A percentile compares a stretch with the other conserved stretches of the same genome.
Conservation (phyloP, 2,888 invertebrate genomes). For the Tromatobia lineatoria region DNA sequence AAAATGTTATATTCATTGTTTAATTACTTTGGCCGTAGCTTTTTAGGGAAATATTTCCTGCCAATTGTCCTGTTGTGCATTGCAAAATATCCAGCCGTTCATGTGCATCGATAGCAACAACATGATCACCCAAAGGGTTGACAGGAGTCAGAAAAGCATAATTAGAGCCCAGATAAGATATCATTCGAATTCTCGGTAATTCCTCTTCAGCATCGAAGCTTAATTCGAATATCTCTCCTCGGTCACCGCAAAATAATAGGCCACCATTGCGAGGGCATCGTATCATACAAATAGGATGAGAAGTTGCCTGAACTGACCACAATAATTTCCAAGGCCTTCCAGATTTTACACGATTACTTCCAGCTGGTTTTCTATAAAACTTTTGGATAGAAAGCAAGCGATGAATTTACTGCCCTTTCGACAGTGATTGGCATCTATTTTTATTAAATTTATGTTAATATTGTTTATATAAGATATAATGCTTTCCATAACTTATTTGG, state of each 20-base stretch:
- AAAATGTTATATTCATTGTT: slow-evolving; percentile 1
- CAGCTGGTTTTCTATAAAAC: slow-evolving; percentile 76
- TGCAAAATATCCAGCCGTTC: slow-evolving; percentile 74
- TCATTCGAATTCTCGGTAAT: slow-evolving; percentile 67
- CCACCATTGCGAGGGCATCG: slow-evolving; percentile 71
- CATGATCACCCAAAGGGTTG: slow-evolving; percentile 58
- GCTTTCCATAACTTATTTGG: too few relatives aligned
- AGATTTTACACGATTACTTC: slow-evolving; percentile 63
- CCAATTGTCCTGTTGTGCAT: slow-evolving; percentile 67
- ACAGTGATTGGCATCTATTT: neutral
- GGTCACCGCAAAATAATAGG: slow-evolving; percentile 71
- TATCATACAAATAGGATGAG: slow-evolving; percentile 68
- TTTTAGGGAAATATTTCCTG: slow-evolving; percentile 63
- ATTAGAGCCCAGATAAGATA: slow-evolving; percentile 65
- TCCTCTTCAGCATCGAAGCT: slow-evolving; percentile 64
- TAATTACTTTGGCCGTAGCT: slow-evolving; percentile 75
- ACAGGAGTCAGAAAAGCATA: slow-evolving; percentile 65
- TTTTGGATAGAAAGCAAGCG: slow-evolving; percentile 50
- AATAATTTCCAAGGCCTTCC: slow-evolving; percentile 69
- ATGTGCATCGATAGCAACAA: slow-evolving; percentile 68
- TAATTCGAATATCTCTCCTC: slow-evolving; percentile 75
- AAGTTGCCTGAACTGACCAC: slow-evolving; percentile 74
- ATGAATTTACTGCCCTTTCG: neutral
- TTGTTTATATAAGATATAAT: too few relatives aligned
- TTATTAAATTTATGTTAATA: neutral